A percentile compares a stretch with the other conserved stretches of the same genome.
Conservation (phyloP, 2,888 invertebrate genomes). For the Drosophila differens region DNA sequence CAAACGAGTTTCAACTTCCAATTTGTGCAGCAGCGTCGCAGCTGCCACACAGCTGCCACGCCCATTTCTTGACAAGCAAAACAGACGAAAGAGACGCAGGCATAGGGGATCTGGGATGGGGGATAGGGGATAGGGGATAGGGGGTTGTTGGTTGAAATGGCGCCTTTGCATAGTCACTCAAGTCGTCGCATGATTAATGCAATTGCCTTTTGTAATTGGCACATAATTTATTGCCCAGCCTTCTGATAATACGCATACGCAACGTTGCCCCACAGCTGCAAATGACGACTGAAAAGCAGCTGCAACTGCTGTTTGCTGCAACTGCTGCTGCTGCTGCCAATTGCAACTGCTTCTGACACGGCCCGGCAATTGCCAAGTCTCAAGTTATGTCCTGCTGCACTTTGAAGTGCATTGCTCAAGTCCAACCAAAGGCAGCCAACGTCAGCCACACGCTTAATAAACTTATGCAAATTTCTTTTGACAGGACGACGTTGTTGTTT, state of each 20-base stretch:
- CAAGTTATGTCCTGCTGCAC: slow-evolving; percentile 49
- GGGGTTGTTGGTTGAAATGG: not conserved
- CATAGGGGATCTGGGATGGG: not conserved
- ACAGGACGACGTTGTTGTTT: slow-evolving; percentile 30
- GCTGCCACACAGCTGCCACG: slow-evolving; percentile 49
- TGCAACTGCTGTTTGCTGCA: slow-evolving; percentile 25
- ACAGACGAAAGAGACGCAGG: slow-evolving; percentile 43
- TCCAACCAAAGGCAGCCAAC: slow-evolving; percentile 25
- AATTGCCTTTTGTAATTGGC: slow-evolving; percentile 79
- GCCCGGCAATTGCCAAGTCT: slow-evolving; percentile 28
- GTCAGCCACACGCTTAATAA: slow-evolving; percentile 54
- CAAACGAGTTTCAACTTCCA: slow-evolving; percentile 62
- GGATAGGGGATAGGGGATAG: too few species aligned
- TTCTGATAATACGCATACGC: slow-evolving; percentile 71
- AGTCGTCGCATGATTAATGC: slow-evolving; percentile 75
- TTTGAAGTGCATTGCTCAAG: slow-evolving; percentile 34
- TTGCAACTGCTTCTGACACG: slow-evolving; percentile 12
- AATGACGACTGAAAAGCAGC: slow-evolving; percentile 53
- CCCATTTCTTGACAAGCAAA: slow-evolving; percentile 75
- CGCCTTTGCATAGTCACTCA: slow-evolving; percentile 42
- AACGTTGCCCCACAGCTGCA: slow-evolving; percentile 48
- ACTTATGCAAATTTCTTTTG: slow-evolving; percentile 71
- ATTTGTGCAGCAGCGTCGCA: slow-evolving; percentile 31
- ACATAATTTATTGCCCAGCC: slow-evolving; percentile 74
- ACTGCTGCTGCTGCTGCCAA: slow-evolving; percentile 31